Base-by-base conservation (phyloP, 2,113 vertebrate genomes). In the Platysternon megacephalum region DNA sequence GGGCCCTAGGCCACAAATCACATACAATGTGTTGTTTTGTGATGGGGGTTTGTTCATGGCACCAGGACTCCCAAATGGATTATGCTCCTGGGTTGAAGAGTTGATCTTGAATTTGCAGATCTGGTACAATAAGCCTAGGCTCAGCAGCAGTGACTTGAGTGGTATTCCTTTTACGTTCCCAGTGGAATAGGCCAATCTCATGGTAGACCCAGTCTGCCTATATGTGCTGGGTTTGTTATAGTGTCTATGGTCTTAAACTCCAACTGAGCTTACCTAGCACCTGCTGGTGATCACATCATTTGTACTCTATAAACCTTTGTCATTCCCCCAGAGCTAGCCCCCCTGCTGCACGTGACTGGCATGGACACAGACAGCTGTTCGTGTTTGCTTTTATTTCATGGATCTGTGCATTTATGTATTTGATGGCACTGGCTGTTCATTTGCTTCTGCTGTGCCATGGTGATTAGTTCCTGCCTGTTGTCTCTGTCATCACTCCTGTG, bases 291-390 rank as follows among this genome's bases (percentile, higher is more conserved):
- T 1, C 3, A 8, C 79, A n/a, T 52, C 89, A 74, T 82, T 72
- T 72, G 65, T 72, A 21, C 65, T n/a, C 58, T 79, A 48, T 3
- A 5, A 44, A 19, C 9, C 74, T 52, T 82, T 55, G 86, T 14
- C 44, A 44, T 14, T 68, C 24, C 61, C 68, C 53, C 82, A 29
- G 58, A 48, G 4, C 49, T 1, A 2, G 2, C 72, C 49, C n/a
- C 49, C 19, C 5, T 3, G 87, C 65, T 35, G 0, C 2, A 0
- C 4, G 44, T 6, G 5, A 56, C 79, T 1, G 0, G 5, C 52
- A 11, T 19, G 84, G 17, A 8, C 55, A 86, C 56, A 4, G 46
- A 0, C 87, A 91, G 85, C 88, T 93, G 92, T 4, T 49, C 0
- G 1, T 94, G 79, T 91, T 95, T 95, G 94, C 86, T 65, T 46